A percentile compares a stretch with the other conserved stretches of the same genome.
These are phyloP conservation scores for Bombylius major DNA, from an alignment of 2,888 invertebrate species.

Conservation along the genomic window DNA sequence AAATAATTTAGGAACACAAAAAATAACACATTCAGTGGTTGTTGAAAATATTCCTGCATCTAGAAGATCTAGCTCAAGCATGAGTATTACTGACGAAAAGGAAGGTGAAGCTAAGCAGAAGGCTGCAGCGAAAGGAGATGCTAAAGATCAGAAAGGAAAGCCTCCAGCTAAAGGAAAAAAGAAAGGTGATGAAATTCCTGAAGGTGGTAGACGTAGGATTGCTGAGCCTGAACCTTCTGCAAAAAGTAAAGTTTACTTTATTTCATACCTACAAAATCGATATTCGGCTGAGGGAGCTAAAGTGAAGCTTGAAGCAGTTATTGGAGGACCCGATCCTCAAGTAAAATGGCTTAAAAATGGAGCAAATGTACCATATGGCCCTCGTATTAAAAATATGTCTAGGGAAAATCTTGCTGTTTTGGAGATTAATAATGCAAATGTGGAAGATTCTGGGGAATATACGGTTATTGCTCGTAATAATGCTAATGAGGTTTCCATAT, in stretches of 20 bases:
- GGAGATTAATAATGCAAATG: conserved; percentile 54
- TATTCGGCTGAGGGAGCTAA: conserved; percentile 49
- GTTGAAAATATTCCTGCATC: conserved; percentile 29
- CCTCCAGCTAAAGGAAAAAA: conserved; percentile 23
- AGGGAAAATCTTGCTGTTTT: conserved; percentile 57
- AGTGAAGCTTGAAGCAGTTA: conserved; percentile 66
- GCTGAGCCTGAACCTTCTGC: conserved; percentile 35
- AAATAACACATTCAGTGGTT: conserved; percentile 55
- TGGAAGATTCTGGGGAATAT: conserved; percentile 66
- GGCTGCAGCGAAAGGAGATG: conserved; percentile 17
- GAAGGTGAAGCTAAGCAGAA: conserved; percentile 12
- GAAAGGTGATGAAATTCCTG: conserved; percentile 21
- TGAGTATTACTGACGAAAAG: conserved; percentile 14
- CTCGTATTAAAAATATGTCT: conserved; percentile 31
- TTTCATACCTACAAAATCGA: conserved; percentile 31
- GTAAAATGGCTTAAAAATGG: conserved; percentile 67
- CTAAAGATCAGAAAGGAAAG: conserved; percentile 10
- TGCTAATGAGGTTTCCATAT: conserved; percentile 54
- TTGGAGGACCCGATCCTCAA: conserved; percentile 57
- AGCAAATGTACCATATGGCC: conserved; percentile 33
- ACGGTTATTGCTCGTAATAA: conserved; percentile 63
- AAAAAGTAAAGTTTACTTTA: conserved; percentile 35
- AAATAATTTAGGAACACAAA: conserved; percentile 58
- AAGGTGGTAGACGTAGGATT: conserved; percentile 43
- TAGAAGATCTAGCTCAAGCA: conserved; percentile 29